Evolutionary conservation across 2,888 invertebrate species (phyloP).

Genomic region (Pseudolycoriella hygida): DNA sequence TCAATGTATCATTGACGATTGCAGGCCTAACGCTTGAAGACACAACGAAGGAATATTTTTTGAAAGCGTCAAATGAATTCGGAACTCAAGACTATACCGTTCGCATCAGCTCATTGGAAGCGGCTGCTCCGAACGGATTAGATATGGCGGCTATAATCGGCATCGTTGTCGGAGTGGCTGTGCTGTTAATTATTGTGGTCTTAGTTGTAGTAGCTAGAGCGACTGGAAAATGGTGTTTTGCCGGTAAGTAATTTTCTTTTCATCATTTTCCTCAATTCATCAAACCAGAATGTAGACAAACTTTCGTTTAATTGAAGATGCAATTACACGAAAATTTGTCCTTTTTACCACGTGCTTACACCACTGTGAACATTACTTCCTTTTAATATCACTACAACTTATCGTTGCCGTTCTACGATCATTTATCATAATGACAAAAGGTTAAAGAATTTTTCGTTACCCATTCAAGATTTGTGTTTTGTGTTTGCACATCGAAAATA

Average conservation of each 20-base stretch:
- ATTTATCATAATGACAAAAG: too few species aligned
- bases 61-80: conserved; percentile 49
- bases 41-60: conserved; percentile 49
- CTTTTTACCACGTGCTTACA: too few species aligned
- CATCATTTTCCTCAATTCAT: neutral
- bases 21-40: conserved; percentile 53
- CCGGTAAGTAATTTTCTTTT: conserved; percentile 44
- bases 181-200: conserved; percentile 49
- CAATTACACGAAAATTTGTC: too few species aligned
- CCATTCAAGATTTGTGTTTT: too few species aligned
- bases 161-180: conserved; percentile 48
- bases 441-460: too few species aligned
- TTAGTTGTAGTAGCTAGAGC: conserved; percentile 52
- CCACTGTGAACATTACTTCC: too few species aligned
- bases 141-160: conserved; percentile 62
- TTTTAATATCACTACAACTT: too few species aligned
- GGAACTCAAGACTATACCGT: conserved; percentile 46
- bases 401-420: too few species aligned
- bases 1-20: conserved; percentile 48
- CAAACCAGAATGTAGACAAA: neutral
- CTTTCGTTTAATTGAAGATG: neutral
- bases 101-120: conserved; percentile 48
- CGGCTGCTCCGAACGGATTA: conserved; percentile 46
- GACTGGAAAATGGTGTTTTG: conserved; percentile 74
- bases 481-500: too few species aligned